These are phyloP conservation scores for Sinhomidia bicolor DNA, from an alignment of 2,888 invertebrate genomes.

Conservation along the genomic window DNA sequence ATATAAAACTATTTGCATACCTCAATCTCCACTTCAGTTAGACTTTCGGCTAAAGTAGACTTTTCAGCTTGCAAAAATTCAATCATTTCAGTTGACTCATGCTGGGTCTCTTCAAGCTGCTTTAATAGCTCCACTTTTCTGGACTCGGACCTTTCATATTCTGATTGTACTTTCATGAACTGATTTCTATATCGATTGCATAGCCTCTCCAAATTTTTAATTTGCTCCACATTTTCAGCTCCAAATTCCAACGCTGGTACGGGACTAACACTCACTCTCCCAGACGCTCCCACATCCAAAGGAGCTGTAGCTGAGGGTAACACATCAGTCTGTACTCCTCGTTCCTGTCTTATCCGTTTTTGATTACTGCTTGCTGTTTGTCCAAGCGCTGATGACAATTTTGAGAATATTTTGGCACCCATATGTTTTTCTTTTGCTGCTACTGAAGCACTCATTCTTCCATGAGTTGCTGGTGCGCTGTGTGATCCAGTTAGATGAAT, in stretches of 20 bases:
- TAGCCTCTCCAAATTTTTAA: slow-evolving; percentile 75
- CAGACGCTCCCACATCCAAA: slow-evolving; percentile 5
- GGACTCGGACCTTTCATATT: slow-evolving; percentile 81
- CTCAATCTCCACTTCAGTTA: slow-evolving; percentile 89
- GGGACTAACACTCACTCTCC: slow-evolving; percentile 68
- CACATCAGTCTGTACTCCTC: slow-evolving; percentile 77
- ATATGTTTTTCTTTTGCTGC: slow-evolving; percentile 70
- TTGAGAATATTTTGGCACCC: slow-evolving; percentile 79
- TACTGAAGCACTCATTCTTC: slow-evolving; percentile 54
- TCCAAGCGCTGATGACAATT: slow-evolving; percentile 78
- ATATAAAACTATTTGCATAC: slow-evolving; percentile 81
- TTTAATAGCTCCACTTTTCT: slow-evolving; percentile 86
- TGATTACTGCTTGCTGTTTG: slow-evolving; percentile 79
- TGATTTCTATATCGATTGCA: slow-evolving; percentile 76
- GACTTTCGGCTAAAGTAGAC: slow-evolving; percentile 88
- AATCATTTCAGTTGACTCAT: slow-evolving; percentile 91
- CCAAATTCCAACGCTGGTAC: slow-evolving; percentile 69
- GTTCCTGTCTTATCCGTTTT: slow-evolving; percentile 77
- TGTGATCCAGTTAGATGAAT: slow-evolving; percentile 60
- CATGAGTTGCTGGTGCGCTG: slow-evolving; percentile 56
- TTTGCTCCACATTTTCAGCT: slow-evolving; percentile 73
- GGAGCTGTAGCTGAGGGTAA: background rate
- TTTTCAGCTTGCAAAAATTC: slow-evolving; percentile 95
- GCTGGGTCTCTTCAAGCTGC: slow-evolving; percentile 90
- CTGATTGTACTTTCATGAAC: slow-evolving; percentile 76